These are phyloP conservation scores for Mesoligia furuncula DNA, from an alignment of 2,888 invertebrate species.

Conservation along the genomic window DNA sequence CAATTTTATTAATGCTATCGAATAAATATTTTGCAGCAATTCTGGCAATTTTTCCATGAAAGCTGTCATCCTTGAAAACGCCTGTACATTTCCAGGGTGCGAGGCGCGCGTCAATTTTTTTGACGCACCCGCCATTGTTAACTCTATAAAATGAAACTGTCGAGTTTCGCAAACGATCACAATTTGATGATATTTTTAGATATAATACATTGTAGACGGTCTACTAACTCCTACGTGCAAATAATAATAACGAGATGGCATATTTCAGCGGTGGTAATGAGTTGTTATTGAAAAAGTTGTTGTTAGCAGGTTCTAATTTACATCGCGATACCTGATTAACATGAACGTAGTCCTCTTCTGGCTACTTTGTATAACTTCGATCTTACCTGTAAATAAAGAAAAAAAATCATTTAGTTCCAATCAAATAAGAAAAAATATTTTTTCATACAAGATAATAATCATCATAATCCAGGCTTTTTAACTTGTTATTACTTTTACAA, in stretches of 20 bases:
- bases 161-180: slow-evolving; percentile 38
- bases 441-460: not conserved
- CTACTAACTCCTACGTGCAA: not conserved
- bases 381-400: slow-evolving; percentile 55
- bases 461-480: too few species aligned
- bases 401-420: not conserved
- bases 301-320: not conserved
- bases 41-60: slow-evolving; percentile 27
- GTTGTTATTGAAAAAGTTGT: not conserved
- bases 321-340: not conserved
- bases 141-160: slow-evolving; percentile 54
- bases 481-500: not conserved
- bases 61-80: slow-evolving; percentile 51
- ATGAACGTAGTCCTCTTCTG: too few species aligned
- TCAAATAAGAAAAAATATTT: not conserved
- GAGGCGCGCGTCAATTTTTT: slow-evolving; percentile 49
- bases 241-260: not conserved
- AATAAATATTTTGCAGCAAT: slow-evolving; percentile 36
- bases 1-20: slow-evolving; percentile 20
- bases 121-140: slow-evolving; percentile 53
- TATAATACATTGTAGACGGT: not conserved
- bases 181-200: slow-evolving; percentile 30
- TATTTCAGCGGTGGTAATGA: not conserved
- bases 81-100: slow-evolving; percentile 24
- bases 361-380: not conserved